A percentile compares a stretch with the other conserved stretches of the same genome.
Evolutionary conservation across 2,888 invertebrate species (phyloP).

Genomic region (Cylloceria caligata): DNA sequence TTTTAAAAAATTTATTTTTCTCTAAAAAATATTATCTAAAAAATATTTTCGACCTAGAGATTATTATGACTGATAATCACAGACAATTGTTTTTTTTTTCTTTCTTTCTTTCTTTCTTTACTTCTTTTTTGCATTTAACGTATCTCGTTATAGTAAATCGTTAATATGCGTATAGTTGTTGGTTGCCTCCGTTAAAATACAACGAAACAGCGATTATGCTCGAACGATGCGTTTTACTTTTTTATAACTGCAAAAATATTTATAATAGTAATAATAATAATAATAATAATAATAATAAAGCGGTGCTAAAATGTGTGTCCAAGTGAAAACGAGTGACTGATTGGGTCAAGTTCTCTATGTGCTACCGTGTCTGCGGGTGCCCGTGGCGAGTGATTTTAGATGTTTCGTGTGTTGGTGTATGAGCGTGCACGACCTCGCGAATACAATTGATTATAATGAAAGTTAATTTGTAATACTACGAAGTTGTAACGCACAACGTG

Average conservation of each 20-base stretch:
- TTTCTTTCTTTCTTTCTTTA: slow-evolving; percentile 49
- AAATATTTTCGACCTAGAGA: slow-evolving; percentile 84
- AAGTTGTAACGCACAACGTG: slow-evolving; percentile 70
- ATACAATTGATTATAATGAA: slow-evolving; percentile 75
- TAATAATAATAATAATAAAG: slow-evolving; percentile 57
- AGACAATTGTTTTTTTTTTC: slow-evolving; percentile 81
- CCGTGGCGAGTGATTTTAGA: slow-evolving; percentile 20
- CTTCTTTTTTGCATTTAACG: slow-evolving; percentile 64
- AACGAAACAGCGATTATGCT: slow-evolving; percentile 59
- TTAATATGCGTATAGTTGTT: slow-evolving; percentile 9
- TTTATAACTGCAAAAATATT: slow-evolving; percentile 1
- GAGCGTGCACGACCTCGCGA: slow-evolving; percentile 42
- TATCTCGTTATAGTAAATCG: slow-evolving; percentile 38
- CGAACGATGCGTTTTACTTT: slow-evolving; percentile 53
- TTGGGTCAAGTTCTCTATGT: slow-evolving; percentile 63
- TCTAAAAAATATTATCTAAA: slow-evolving; percentile 84
- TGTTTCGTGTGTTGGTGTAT: slow-evolving; percentile 47
- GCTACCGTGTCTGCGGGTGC: slow-evolving; percentile 59
- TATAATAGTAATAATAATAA: slow-evolving; percentile 28
- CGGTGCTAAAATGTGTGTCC: slow-evolving; percentile 74
- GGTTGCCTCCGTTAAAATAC: slow-evolving; percentile 23
- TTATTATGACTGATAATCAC: slow-evolving; percentile 84
- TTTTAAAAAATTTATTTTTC: slow-evolving; percentile 74
- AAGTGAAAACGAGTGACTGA: slow-evolving; percentile 67
- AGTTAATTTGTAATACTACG: slow-evolving; percentile 77